Evolutionary conservation across 2,888 invertebrate species (phyloP), one percentile per base, ranked within the genome.

Genomic region (Brachylomia viminalis): DNA sequence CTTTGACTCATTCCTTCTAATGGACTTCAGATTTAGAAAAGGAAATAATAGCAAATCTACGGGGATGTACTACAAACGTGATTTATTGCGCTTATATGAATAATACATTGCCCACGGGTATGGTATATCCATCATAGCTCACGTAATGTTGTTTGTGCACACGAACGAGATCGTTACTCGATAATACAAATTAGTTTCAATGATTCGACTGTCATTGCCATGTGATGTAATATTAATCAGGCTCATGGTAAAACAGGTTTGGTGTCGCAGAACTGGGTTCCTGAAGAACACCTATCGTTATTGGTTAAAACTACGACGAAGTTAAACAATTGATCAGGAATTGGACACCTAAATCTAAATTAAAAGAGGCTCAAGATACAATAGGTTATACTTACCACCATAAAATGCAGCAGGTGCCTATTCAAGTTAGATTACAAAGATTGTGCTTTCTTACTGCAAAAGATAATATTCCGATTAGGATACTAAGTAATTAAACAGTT

Each of bases 11-110:
- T 85, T 91, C 89, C 87, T 88, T 90, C 88, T 92, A 91, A 91
- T 91, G 88, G 88, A 90, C 91, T 91, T 85, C 74, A 85, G 89
- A 89, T 92, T 92, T 90, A 84, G 88, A 90, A 90, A 90, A 88
- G 85, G 89, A 89, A 91, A 92, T 92, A 90, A 92, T 92, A 90
- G 88, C 84, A 88, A 90, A 90, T 90, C 91, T 90, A 85, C 83
- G 78, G 87, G 88, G 90, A 89, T 83, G 90, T 89, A 89, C 89
- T 88, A 89, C 89, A 90, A 89, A 92, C 90, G 90, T 93, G 93
- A 94, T 94, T 94, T 93, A 94, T 94, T 90, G 92, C 91, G 84
- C 78, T 79, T 84, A 85, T 89, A 93, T 94, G 93, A 94, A 94
- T 94, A 93, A 94, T 90, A 91, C 92, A 94, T 94, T 86, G 88